Evolutionary conservation across 2,113 vertebrate genomes (phyloP).

Genomic region (Ginglymostoma cirratum): DNA sequence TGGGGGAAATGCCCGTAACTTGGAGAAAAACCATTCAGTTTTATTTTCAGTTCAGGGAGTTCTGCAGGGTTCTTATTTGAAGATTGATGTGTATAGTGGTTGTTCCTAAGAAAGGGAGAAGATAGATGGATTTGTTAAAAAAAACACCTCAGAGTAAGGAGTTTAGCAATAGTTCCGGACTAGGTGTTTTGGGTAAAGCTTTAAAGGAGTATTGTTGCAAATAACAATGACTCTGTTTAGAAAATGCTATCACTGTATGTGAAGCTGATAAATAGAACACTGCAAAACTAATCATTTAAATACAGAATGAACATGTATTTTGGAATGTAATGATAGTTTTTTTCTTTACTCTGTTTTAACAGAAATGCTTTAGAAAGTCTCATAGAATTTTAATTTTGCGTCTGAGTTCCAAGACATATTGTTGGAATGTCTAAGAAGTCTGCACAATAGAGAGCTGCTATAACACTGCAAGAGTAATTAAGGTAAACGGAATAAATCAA

Average conservation of each 20-base stretch:
- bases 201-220: neutral
- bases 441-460: constrained; percentile 26
- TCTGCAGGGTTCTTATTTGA: too few relatives aligned
- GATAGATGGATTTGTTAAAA: too few relatives aligned
- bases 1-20: too few relatives aligned
- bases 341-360: too few relatives aligned
- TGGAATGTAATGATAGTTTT: neutral
- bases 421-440: constrained; percentile 22
- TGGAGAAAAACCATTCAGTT: too few relatives aligned
- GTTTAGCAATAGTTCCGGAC: too few relatives aligned
- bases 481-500: constrained; percentile 19
- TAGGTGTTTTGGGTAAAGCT: too few relatives aligned
- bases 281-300: neutral
- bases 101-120: too few relatives aligned
- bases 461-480: constrained; percentile 31
- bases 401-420: constrained; percentile 18
- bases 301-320: neutral
- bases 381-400: neutral
- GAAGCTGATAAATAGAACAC: neutral
- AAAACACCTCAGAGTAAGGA: too few relatives aligned
- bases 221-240: neutral
- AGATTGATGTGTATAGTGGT: too few relatives aligned
- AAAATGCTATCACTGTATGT: neutral
- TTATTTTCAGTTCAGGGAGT: too few relatives aligned
- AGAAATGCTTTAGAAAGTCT: neutral